phyloP scores from a whole-genome alignment of 2,888 invertebrate genomes.

The Stenotaenia linearis region DNA sequence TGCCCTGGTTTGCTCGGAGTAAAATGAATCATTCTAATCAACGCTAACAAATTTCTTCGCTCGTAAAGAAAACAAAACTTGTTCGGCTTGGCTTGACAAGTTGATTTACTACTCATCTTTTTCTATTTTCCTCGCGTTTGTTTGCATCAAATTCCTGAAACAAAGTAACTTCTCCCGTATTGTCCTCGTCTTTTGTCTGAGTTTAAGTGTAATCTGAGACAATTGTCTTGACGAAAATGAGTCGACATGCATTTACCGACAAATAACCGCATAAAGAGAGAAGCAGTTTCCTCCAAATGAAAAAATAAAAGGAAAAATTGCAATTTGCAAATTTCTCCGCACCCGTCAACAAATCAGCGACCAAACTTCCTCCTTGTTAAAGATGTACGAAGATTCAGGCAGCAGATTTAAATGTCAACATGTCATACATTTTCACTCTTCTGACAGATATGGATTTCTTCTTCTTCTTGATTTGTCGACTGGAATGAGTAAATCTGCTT shows the following conservation, averaged over 20 bases:
- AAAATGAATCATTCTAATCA: neutral
- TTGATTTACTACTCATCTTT: conserved; percentile 12
- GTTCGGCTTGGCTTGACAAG: neutral
- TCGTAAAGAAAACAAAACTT: neutral
- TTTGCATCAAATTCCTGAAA: conserved; percentile 9
- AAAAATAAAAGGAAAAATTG: neutral
- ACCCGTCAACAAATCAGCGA: neutral
- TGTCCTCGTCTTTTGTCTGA: neutral
- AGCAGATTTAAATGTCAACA: too few species aligned
- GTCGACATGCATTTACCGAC: neutral
- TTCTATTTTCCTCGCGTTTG: neutral
- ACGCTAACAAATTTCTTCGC: neutral
- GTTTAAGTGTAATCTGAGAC: neutral
- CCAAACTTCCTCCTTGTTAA: neutral
- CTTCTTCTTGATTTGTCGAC: too few species aligned
- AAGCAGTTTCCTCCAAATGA: neutral
- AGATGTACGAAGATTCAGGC: too few species aligned
- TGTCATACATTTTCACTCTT: too few species aligned
- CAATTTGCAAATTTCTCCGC: neutral
- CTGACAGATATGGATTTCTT: too few species aligned
- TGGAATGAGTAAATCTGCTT: too few species aligned
- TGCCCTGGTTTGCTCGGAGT: neutral
- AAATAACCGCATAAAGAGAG: neutral
- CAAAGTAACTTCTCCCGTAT: neutral
- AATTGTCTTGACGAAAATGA: conserved; percentile 16